A percentile compares a stretch with the other conserved stretches of the same genome.
These are phyloP conservation scores for Oasisia sp. DNA, from an alignment of 2,888 invertebrate genomes.

Conservation along the genomic window DNA sequence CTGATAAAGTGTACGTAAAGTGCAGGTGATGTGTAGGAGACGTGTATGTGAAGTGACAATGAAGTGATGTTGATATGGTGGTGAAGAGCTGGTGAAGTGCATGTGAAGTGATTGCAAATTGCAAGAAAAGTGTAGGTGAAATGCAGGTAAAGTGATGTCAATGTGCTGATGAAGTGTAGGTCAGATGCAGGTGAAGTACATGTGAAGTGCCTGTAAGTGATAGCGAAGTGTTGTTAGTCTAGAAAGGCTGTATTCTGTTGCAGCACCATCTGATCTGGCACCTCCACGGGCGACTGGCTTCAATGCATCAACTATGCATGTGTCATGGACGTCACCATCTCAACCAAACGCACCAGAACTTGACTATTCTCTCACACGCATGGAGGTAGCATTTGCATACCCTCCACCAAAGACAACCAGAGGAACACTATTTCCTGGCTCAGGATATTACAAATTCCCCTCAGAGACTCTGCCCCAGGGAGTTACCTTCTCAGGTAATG, in stretches of 20 bases:
- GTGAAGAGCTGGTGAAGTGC: too few species aligned
- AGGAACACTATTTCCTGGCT: constrained; percentile 62
- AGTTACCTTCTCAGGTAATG: constrained; percentile 61
- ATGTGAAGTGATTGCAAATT: too few species aligned
- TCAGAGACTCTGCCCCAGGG: constrained; percentile 58
- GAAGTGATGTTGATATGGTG: too few species aligned
- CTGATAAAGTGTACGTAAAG: too few species aligned
- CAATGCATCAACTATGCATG: constrained; percentile 56
- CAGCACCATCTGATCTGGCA: constrained; percentile 49
- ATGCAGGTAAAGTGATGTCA: too few species aligned
- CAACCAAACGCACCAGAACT: constrained; percentile 60
- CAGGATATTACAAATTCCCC: constrained; percentile 61
- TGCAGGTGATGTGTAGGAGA: too few species aligned
- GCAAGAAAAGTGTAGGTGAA: too few species aligned
- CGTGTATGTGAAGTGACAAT: too few species aligned
- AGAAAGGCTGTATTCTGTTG: not conserved
- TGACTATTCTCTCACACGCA: constrained; percentile 57
- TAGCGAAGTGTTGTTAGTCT: not conserved
- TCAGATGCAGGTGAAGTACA: too few species aligned
- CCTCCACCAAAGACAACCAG: constrained; percentile 57
- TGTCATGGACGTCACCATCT: constrained; percentile 57
- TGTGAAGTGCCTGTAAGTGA: not conserved
- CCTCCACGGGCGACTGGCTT: constrained; percentile 51
- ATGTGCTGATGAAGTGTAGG: too few species aligned
- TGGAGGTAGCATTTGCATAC: constrained; percentile 56